Evolutionary conservation across 2,888 invertebrate species (phyloP), one percentile per base, ranked within the genome.

Genomic region (Meganola albula): DNA sequence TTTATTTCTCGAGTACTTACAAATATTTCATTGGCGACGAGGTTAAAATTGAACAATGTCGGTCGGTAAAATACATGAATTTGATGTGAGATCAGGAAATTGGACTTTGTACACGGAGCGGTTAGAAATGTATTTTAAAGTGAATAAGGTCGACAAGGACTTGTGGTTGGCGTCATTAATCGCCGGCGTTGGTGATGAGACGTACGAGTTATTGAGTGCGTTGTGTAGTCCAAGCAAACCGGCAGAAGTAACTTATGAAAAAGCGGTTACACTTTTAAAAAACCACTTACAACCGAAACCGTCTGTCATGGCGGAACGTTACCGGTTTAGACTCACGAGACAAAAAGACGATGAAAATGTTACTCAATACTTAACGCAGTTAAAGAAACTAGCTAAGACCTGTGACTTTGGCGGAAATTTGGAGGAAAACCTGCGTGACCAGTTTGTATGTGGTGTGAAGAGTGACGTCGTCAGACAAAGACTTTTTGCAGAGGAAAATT

Each of bases 121-220:
- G n/a, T n/a, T n/a, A n/a, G n/a, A 42, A 37, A 4, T 16, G 16
- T 16, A 16, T 16, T 16, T 16, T 16, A 16, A 16, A 16, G 16
- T 16, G 4, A 16, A 16, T 5, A 16, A 6, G 16, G 16, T 16
- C 16, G 16, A 16, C 16, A 16, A 16, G 16, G 16, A 6, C 16
- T 5, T 16, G 4, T 16, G 16, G 16, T 16, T 16, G 16, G 16
- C 16, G 16, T 6, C 16, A 6, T 16, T 16, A 6, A 16, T 16
- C 16, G 16, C 16, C 16, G 16, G 16, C 16, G 16, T 16, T 6
- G 16, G 16, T 16, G 6, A 16, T 16, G 6, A 16, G 6, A 6
- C 16, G 16, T 16, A 6, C 6, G 16, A 16, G 16, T 16, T 16
- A 6, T 16, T 16, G 16, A 16, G 16, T 16, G 6, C 16, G 6